phyloP scores from a whole-genome alignment of 2,888 invertebrate genomes.

The Tillus elongatus region DNA sequence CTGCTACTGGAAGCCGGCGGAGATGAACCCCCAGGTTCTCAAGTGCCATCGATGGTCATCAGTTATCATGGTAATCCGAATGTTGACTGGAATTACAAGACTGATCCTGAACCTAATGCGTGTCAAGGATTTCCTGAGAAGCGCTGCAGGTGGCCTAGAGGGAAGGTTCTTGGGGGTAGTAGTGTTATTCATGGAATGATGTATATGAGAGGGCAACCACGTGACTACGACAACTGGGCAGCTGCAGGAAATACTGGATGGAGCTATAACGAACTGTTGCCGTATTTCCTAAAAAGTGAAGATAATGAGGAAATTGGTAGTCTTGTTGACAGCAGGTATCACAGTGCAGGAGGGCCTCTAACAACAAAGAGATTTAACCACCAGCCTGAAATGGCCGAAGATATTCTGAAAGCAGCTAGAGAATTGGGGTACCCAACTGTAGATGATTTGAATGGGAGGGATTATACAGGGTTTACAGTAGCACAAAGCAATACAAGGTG shows the following conservation, averaged over 20 bases:
- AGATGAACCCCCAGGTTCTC: slow-evolving; percentile 53
- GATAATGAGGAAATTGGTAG: slow-evolving; percentile 55
- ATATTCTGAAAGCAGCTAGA: slow-evolving; percentile 52
- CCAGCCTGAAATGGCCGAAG: slow-evolving; percentile 52
- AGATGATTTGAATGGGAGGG: slow-evolving; percentile 56
- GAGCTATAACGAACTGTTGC: slow-evolving; percentile 68
- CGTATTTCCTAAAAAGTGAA: slow-evolving; percentile 61
- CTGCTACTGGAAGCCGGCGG: slow-evolving; percentile 62
- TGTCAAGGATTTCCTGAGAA: slow-evolving; percentile 49
- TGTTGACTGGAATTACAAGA: slow-evolving; percentile 58
- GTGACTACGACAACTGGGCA: slow-evolving; percentile 70
- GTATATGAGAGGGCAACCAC: slow-evolving; percentile 67
- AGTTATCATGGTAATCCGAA: slow-evolving; percentile 52
- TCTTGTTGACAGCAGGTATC: slow-evolving; percentile 51
- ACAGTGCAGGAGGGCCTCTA: slow-evolving; percentile 52
- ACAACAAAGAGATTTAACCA: slow-evolving; percentile 56
- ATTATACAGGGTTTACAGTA: slow-evolving; percentile 54
- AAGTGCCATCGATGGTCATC: slow-evolving; percentile 59
- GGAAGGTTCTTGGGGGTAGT: slow-evolving; percentile 61
- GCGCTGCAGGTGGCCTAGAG: slow-evolving; percentile 59
- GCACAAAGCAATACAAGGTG: slow-evolving; percentile 56
- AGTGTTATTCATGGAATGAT: slow-evolving; percentile 75
- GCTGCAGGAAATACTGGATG: slow-evolving; percentile 64
- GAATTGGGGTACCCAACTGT: slow-evolving; percentile 55
- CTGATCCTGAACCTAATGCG: slow-evolving; percentile 54